Conservation (phyloP, 1,140 invertebrate genomes). For the Pogonus chalceus region DNA sequence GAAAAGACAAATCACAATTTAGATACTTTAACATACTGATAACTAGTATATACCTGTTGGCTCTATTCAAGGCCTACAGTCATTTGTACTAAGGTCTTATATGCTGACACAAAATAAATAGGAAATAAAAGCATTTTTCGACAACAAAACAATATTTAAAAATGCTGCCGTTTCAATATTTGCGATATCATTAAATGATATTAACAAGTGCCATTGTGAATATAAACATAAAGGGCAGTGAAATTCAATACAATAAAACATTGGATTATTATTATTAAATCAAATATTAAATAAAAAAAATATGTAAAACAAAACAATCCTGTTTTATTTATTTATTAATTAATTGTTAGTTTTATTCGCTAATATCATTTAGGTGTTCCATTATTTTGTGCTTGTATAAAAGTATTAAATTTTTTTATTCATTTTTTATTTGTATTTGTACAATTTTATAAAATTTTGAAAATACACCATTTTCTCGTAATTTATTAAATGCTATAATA, state of each 20-base stretch:
- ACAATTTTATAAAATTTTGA: too few relatives aligned
- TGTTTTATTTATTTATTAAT: too few relatives aligned
- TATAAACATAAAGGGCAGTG: too few relatives aligned
- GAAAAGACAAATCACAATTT: conserved; percentile 2
- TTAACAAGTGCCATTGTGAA: background rate
- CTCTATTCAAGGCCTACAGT: background rate
- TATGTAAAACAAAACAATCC: too few relatives aligned
- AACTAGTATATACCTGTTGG: background rate
- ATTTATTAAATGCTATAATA: too few relatives aligned
- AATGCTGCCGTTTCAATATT: background rate
- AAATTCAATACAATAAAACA: background rate
- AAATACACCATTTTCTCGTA: too few relatives aligned
- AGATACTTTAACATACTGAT: conserved; percentile 1
- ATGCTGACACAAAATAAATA: background rate
- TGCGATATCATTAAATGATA: conserved; percentile 2
- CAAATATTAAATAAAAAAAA: background rate
- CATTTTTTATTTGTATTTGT: too few relatives aligned
- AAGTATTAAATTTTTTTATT: too few relatives aligned
- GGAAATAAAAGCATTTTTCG: background rate
- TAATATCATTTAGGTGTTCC: too few relatives aligned
- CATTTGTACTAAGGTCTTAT: background rate
- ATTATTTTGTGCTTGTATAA: too few relatives aligned
- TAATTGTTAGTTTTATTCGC: too few relatives aligned
- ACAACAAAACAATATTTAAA: background rate
- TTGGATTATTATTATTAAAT: background rate